Evolutionary conservation across 2,888 invertebrate species (phyloP).

Genomic region (Lacanobia wlatinum): DNA sequence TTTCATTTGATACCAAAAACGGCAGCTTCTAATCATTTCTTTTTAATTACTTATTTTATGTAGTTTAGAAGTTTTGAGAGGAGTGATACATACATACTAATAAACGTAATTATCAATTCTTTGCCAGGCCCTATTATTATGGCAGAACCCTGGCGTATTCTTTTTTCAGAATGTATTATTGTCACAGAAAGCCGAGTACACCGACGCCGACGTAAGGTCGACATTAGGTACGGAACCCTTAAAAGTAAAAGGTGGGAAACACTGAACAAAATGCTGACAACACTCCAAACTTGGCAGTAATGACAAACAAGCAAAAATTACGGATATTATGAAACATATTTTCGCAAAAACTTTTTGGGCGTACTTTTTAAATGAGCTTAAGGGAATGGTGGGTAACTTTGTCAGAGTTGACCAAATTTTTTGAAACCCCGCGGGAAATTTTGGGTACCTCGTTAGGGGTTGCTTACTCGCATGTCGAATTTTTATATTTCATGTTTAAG

Average conservation of each 20-base stretch:
- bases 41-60: too few relatives aligned
- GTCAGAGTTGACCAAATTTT: constrained; percentile 6
- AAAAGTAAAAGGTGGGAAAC: not conserved
- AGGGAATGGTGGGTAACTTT: constrained; percentile 5
- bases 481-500: not conserved
- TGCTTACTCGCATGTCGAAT: not conserved
- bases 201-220: too few relatives aligned
- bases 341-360: constrained; percentile 21
- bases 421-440: not conserved
- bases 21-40: too few relatives aligned
- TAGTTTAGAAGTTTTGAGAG: too few relatives aligned
- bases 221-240: not conserved
- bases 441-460: not conserved
- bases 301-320: constrained; percentile 22
- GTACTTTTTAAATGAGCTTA: constrained; percentile 38
- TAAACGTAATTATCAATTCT: too few relatives aligned
- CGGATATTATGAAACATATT: constrained; percentile 17
- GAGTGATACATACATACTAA: too few relatives aligned
- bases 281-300: constrained; percentile 11
- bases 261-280: constrained; percentile 4
- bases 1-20: too few relatives aligned
- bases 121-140: too few relatives aligned
- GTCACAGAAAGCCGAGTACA: too few relatives aligned
- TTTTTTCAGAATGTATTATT: too few relatives aligned
- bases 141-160: too few relatives aligned